Evolutionary conservation across 2,797 vertebrate genomes (phyloP), one percentile per base, ranked within the genome.

Genomic region (Lophius americanus): DNA sequence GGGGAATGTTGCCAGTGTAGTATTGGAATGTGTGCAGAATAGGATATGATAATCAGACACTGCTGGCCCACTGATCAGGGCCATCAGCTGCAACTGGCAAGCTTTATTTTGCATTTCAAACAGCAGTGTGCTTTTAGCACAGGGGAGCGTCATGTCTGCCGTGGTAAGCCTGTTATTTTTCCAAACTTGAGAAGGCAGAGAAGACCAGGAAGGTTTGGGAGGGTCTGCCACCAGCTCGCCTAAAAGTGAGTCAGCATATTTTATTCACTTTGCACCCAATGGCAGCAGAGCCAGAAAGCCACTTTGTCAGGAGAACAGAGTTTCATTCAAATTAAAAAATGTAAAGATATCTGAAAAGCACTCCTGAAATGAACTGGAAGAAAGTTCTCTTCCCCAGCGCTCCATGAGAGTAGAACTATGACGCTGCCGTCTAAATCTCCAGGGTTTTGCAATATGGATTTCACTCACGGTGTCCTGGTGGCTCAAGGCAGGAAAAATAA

Each of bases 241-340:
- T 86, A 64, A 81, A 87, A 85, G 84, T 90, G 85, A 89, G 72
- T 89, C 85, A 89, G 78, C 83, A 84, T 85, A 78, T 85, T 88
- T 85, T 61, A 82, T 86, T 89, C 78, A 76, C 81, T 80, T 82
- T 81, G 72, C 74, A 75, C 46, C 79, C 73, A 39, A 59, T 9
- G 51, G 71, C 65, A 56, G 70, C 58, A 71, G 73, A 70, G 72
- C 57, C 73, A 60, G 71, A 63, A 78, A 82, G 54, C 66, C 73
- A 80, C 55, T 84, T 85, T 83, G 81, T 76, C 56, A 81, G 67
- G 56, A 79, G 73, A 78, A 79, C 58, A 58, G 70, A 77, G 59
- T 82, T 78, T 84, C 71, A 85, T 81, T 86, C 64, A 87, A 78
- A 82, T 86, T 75, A 79, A 87, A 86, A 23, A 85, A 79, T 8